These are phyloP conservation scores for Heliornis fulica DNA, from an alignment of 2,113 vertebrate genomes.

Conservation along the genomic window DNA sequence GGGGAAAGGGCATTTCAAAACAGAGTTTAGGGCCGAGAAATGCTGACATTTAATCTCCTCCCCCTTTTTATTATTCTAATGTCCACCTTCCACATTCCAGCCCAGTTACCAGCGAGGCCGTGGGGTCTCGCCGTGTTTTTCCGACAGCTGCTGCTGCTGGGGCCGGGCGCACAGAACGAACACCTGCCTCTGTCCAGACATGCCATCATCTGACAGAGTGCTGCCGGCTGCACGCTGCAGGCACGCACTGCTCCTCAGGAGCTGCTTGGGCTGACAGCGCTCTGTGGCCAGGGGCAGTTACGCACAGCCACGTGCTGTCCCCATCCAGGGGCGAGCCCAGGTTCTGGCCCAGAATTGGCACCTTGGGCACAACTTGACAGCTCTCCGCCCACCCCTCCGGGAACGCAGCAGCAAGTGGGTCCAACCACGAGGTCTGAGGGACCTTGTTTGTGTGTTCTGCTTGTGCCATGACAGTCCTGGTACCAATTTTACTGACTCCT, in stretches of 20 bases:
- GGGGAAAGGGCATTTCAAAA: not conserved
- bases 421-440: not conserved
- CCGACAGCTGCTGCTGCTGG: not conserved
- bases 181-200: not conserved
- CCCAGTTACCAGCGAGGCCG: not conserved
- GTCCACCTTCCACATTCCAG: not conserved
- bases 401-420: not conserved
- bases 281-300: not conserved
- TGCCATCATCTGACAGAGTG: not conserved
- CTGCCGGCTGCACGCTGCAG: too few relatives aligned
- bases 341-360: accelerated
- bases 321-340: too few relatives aligned
- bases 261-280: not conserved
- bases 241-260: too few relatives aligned
- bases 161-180: not conserved
- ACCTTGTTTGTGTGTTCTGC: not conserved
- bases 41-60: not conserved
- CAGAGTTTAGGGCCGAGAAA: not conserved
- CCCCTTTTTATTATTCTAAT: not conserved
- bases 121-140: not conserved
- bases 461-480: not conserved
- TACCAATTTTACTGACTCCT: not conserved
- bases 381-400: not conserved
- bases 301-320: not conserved
- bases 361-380: accelerated